Evolutionary conservation across 37 sponge, comb jelly and placozoan genomes (phyloP), one percentile per base, ranked within the genome.

Genomic region (Cladorhizidae sp.): DNA sequence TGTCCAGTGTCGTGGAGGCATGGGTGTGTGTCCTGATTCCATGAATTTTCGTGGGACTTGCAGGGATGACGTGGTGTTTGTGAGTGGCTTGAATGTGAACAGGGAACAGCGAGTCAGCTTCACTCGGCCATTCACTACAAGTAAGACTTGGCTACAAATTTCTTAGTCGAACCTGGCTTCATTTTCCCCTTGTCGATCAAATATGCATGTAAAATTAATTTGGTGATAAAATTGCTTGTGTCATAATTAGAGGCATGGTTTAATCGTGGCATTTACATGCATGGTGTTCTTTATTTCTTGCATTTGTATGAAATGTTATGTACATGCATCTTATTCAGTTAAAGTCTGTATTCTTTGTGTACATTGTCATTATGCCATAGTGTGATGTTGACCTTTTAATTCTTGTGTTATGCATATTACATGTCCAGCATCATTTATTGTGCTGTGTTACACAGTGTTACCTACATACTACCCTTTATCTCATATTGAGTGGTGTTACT

Each of bases 1-100:
- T 51, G 6, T 56, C 1, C 80, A 86, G 86, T 86, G 86, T 57
- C 72, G 73, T 43, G 80, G 55, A 41, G 86, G 86, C 36, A 28
- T 31, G 21, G 86, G 86, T 0, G 86, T 64, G 23, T 86, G 86
- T 79, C 80, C 86, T 73, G 86, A 86, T 64, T n/a, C 25, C 36
- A 25, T 64, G 55, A 54, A 64, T 42, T 0, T 39, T 28, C 41
- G 80, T 40, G 74, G 86, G 22, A 70, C 64, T 28, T 84, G 85
- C 35, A 68, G 32, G 9, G 23, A 86, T 35, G 72, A 78, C 39
- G 67, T 79, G 12, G 43, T 42, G 15, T 32, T 36, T 78, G 45
- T 86, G 54, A 42, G 61, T 72, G 79, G 80, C 1, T 35, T 22
- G 8, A 41, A 20, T 3, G 6, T 38, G 55, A 50, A 73, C 51